Base-by-base conservation (phyloP, 2,888 invertebrate genomes). In the Sylvicola cinctus region DNA sequence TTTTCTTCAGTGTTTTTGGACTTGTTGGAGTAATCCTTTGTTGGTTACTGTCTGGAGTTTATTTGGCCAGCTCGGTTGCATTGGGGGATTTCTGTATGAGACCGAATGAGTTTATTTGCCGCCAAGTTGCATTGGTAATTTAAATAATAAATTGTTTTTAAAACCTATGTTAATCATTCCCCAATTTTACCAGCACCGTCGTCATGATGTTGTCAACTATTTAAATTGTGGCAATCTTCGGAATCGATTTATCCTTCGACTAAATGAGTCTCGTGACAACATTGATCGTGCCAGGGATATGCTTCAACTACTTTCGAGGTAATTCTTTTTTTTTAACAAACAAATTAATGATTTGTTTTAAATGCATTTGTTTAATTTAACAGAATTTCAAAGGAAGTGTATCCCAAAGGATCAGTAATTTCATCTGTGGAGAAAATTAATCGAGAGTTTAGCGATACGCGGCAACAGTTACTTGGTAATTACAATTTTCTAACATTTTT, bases 1-100 rank as follows among this genome's bases (percentile, higher is more conserved):
- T 90, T 49, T 74, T 83, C 66, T 84, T 88, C 46, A 84, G 84
- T 41, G 88, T 88, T 39, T 74, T 84, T 54, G 75, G 78, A 27
- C 61, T 83, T 31, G 56, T 58, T 43, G 56, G 56, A 40, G 55
- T 58, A 36, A 58, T 58, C 39, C 49, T 58, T 33, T 84, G 85
- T 45, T 91, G 88, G 81, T 66, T 85, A 49, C 70, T 84, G 61
- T 76, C 83, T 31, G 87, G 88, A 38, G 59, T 87, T 46, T 84
- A 90, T 60, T 66, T 88, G 45, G 80, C 81, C 39, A 70, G 75
- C 34, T 73, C 81, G 36, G 85, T 88, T 51, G 85, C 80, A 35
- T 66, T 78, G 29, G 81, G 81, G 34, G 85, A 85, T 59, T 74
- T 85, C 31, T 87, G 87, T 56, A 71, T 79, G 54, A 73, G 79